Evolutionary conservation across 53 echinoderm and acorn worm genomes (phyloP), one percentile per base, ranked within the genome.

Genomic region (Echinarachnius parma): DNA sequence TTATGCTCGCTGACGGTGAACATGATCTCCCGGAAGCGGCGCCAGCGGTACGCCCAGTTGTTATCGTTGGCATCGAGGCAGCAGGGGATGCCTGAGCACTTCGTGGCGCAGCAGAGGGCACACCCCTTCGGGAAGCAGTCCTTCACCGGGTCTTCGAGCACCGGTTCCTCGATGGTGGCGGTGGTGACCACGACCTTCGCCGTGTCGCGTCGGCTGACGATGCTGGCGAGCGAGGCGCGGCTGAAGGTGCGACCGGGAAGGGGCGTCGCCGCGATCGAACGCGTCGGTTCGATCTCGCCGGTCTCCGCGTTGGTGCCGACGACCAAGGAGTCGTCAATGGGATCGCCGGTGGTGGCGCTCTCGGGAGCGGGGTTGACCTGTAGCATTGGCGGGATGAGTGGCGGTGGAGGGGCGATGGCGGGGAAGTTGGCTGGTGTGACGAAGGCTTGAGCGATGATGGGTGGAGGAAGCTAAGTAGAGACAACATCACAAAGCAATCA

Each of bases 1-100:
- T 76, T 76, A 24, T 96, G 91, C 59, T 96, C 96, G 4, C 91
- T 77, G 3, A 96, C 27, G 7, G 76, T 39, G 49, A 64, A 87
- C 25, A 80, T 77, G 5, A 62, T 37, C 48, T 85, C 77, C 15
- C 96, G 60, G 45, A 69, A 44, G 14, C 53, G 53, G 5, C 71
- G 32, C 91, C 91, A 96, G 0, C 46, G 42, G 24, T 77, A 37
- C 15, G 70, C 85, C 27, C 53, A 31, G 0, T 39, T 3, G 33
- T 77, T 83, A 8, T 78, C 50, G 21, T 85, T 82, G 4, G 87
- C 75, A 13, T 47, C 59, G 9, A 29, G 69, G 30, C 78, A 93
- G 80, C 77, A 83, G 5, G 53, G 29, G 55, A 54, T 39, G 16
- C 76, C 86, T 0, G 75, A 31, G 48, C 78, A 95, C 72, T 79